Conservation (phyloP, 2,888 invertebrate species). For the Sympetrum striolatum region DNA sequence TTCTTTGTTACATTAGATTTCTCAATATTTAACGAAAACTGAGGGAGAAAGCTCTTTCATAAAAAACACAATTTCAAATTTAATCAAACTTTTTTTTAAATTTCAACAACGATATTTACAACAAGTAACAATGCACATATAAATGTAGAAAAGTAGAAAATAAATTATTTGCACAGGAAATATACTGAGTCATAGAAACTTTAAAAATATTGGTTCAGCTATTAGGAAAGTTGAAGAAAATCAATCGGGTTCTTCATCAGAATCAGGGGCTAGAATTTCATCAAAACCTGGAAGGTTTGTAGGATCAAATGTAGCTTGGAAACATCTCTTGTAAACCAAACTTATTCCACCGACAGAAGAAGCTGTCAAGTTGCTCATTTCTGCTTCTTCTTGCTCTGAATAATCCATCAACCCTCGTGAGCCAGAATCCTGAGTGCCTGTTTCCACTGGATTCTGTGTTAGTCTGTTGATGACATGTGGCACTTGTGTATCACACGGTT, state of each 20-base stretch:
- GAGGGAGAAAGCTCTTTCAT: too few relatives aligned
- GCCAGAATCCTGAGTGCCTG: background rate
- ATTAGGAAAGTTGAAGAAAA: background rate
- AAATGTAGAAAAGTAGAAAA: background rate
- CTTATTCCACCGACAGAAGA: constrained; percentile 67
- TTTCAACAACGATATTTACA: background rate
- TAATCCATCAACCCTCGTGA: background rate
- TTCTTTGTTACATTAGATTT: too few relatives aligned
- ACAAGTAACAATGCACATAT: background rate
- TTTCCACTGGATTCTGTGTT: constrained; percentile 23
- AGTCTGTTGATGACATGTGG: constrained; percentile 47
- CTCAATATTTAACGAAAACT: too few relatives aligned
- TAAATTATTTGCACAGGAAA: background rate
- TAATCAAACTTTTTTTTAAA: background rate
- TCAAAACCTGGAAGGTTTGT: constrained; percentile 64
- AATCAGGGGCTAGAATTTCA: constrained; percentile 72
- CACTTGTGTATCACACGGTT: constrained; percentile 44
- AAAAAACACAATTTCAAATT: too few relatives aligned
- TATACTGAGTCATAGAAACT: background rate
- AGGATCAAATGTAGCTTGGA: constrained; percentile 74
- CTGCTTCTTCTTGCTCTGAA: background rate
- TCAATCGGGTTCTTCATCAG: constrained; percentile 66
- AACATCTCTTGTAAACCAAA: constrained; percentile 75
- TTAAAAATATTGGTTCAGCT: background rate
- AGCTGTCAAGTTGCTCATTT: background rate